These are phyloP conservation scores for Solenopsis fugax DNA, from an alignment of 1,140 invertebrate genomes.

Conservation along the genomic window DNA sequence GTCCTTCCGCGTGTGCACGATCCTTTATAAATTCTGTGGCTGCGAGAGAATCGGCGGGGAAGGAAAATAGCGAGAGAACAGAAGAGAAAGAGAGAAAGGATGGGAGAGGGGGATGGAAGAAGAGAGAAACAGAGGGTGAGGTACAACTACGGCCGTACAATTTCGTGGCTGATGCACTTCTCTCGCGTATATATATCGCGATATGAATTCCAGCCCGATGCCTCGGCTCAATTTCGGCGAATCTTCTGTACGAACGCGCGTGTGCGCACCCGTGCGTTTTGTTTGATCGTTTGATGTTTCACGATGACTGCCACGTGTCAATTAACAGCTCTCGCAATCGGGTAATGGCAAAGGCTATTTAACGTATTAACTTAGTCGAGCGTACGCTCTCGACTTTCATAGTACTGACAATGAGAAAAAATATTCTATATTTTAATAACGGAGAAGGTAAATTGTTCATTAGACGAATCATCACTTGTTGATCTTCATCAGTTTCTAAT, in stretches of 20 bases:
- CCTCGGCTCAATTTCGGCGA: slow-evolving; percentile 44
- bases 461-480: not conserved
- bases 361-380: not conserved
- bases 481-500: not conserved
- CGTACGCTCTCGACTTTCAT: not conserved
- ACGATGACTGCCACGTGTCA: not conserved
- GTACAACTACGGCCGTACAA: slow-evolving; percentile 59
- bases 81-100: no score
- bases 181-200: slow-evolving; percentile 55
- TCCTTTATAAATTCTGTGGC: slow-evolving; percentile 65
- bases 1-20: slow-evolving; percentile 51
- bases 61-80: slow-evolving; percentile 29
- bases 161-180: slow-evolving; percentile 67
- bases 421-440: not conserved
- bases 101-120: no score
- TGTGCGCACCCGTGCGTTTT: slow-evolving; percentile 45
- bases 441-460: not conserved
- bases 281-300: slow-evolving; percentile 57
- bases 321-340: slow-evolving; percentile 37
- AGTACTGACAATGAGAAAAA: not conserved
- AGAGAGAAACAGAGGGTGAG: not conserved
- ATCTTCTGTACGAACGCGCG: slow-evolving; percentile 57
- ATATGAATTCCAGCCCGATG: slow-evolving; percentile 40
- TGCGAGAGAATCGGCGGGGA: not conserved
- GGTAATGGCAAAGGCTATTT: not conserved